Evolutionary conservation across 2,888 invertebrate species (phyloP).

Genomic region (Ectropis crepuscularia): DNA sequence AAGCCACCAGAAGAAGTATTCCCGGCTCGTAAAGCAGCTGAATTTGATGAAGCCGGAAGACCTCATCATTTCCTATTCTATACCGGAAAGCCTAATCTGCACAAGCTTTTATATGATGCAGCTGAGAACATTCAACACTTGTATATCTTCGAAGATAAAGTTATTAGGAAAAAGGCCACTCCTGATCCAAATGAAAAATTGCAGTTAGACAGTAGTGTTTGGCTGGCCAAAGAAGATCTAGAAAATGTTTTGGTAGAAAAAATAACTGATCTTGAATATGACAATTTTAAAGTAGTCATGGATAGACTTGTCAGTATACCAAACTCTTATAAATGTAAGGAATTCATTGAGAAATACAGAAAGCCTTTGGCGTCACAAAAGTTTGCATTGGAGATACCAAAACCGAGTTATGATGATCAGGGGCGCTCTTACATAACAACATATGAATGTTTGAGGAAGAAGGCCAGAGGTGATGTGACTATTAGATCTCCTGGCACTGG

Average conservation of each 20-base stretch:
- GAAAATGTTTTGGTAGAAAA: constrained; percentile 87
- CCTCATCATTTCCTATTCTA: constrained; percentile 97
- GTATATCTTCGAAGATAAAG: constrained; percentile 89
- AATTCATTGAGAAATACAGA: constrained; percentile 90
- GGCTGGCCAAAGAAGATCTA: constrained; percentile 88
- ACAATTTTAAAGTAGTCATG: constrained; percentile 89
- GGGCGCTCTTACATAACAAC: constrained; percentile 90
- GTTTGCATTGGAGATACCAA: constrained; percentile 86
- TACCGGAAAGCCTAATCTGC: constrained; percentile 94
- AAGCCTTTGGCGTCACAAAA: constrained; percentile 85
- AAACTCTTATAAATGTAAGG: constrained; percentile 87
- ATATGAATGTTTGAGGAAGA: constrained; percentile 90
- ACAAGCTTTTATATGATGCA: constrained; percentile 91
- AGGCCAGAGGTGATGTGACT: constrained; percentile 91
- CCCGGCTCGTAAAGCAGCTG: constrained; percentile 92
- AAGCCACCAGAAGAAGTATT: constrained; percentile 95
- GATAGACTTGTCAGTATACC: constrained; percentile 89
- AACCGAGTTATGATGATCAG: constrained; percentile 88
- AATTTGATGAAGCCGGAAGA: constrained; percentile 95
- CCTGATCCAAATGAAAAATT: constrained; percentile 86
- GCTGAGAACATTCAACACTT: constrained; percentile 88
- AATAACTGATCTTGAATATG: constrained; percentile 88
- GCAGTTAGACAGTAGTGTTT: constrained; percentile 69
- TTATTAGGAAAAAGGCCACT: constrained; percentile 85
- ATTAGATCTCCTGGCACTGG: constrained; percentile 93